Evolutionary conservation across 2,113 vertebrate species (phyloP), one percentile per base, ranked within the genome.

Genomic region (Ginglymostoma cirratum): DNA sequence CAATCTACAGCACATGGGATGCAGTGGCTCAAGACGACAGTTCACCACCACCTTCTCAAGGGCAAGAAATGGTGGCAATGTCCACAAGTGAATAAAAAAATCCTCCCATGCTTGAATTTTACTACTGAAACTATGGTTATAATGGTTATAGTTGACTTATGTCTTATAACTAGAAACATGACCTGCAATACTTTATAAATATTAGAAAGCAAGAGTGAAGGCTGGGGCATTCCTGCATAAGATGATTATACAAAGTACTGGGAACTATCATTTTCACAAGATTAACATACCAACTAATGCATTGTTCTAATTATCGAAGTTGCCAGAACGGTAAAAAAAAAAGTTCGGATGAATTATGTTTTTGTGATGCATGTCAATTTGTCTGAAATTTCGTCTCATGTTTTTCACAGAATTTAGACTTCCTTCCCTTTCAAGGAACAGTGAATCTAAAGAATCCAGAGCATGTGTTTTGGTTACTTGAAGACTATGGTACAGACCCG

Each of bases 401-500:
- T 95, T 45, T 96, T 96, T 15, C 95, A 3, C 83, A 99, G 99
- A 98, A 98, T 23, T 96, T 99, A 97, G 98, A 98, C n/a, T 99
- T 99, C 97, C 97, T 99, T 85, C 98, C 98, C 0, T 99, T 99
- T 97, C 97, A 98, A 97, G 99, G 99, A 95, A 98, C 97, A 96
- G 99, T 99, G 80, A 99, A 98, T 96, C 98, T 99, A 96, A 99
- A 98, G 97, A 98, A 97, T 95, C 98, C 99, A 72, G 97, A 99
- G 66, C 98, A 99, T 72, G 94, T 97, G 96, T 99, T 99, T 97
- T 99, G 98, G 96, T 96, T 99, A 97, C 96, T 99, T 96, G 99
- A 99, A 96, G 99, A 99, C 97, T 99, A 99, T 96, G 99, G 99
- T 96, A 97, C 98, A 96, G 98, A 99, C 96, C 99, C 99, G 96